Evolutionary conservation across 2,797 vertebrate genomes (phyloP).

Genomic region (Selene dorsalis): DNA sequence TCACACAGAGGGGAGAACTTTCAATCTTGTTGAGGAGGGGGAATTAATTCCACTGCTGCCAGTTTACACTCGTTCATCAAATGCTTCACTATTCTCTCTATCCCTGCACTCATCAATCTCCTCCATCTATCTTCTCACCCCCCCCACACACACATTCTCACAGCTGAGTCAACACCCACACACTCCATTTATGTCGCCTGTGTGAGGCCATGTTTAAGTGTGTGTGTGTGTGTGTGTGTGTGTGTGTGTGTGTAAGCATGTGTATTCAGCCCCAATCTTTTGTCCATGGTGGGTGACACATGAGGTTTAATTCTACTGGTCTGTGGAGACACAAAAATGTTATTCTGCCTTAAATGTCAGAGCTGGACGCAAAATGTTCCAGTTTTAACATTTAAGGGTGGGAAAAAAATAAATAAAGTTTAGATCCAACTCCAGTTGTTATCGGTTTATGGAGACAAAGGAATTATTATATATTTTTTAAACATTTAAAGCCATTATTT

Average conservation of each 20-base stretch:
- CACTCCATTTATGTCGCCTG: constrained; percentile 81
- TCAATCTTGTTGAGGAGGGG: constrained; percentile 79
- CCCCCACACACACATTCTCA: constrained; percentile 58
- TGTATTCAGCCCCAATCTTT: constrained; percentile 57
- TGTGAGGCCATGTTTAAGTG: constrained; percentile 40
- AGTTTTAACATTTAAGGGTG: not conserved
- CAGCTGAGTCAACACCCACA: constrained; percentile 87
- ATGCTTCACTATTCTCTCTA: constrained; percentile 80
- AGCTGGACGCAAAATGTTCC: not conserved
- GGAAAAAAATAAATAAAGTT: not conserved
- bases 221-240: constrained; percentile 38
- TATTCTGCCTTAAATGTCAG: constrained; percentile 14
- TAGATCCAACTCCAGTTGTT: not conserved
- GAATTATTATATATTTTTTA: not conserved
- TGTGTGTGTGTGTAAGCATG: constrained; percentile 45
- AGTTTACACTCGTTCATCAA: constrained; percentile 86
- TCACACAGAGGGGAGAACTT: constrained; percentile 79
- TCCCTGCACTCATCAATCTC: constrained; percentile 81
- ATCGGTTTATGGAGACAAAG: not conserved
- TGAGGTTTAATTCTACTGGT: constrained; percentile 63
- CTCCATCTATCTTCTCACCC: constrained; percentile 69
- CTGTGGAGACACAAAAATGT: constrained; percentile 9
- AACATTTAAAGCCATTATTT: not conserved
- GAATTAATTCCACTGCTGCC: constrained; percentile 85
- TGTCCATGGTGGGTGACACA: constrained; percentile 70